Conservation (phyloP, 2,113 vertebrate species). For the Danionella cerebrum region DNA sequence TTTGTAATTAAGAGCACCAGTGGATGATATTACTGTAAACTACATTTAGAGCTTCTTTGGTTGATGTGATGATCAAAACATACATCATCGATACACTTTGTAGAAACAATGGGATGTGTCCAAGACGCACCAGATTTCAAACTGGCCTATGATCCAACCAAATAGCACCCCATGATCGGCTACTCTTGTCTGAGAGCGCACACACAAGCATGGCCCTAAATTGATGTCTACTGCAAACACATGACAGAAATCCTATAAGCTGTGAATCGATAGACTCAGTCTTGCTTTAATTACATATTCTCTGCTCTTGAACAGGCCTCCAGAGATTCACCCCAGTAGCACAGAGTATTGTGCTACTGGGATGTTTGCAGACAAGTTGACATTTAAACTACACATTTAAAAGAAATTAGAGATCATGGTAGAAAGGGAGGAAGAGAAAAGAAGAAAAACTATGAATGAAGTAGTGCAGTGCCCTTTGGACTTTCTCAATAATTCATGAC, state of each 20-base stretch:
- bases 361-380: neutral
- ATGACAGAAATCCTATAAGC: constrained; percentile 33
- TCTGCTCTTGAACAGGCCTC: constrained; percentile 10
- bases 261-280: constrained; percentile 30
- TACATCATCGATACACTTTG: too few relatives aligned
- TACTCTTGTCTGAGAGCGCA: neutral
- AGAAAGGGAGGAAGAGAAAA: neutral
- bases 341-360: neutral
- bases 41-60: too few relatives aligned
- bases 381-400: neutral
- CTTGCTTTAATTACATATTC: constrained; percentile 40
- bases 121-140: neutral
- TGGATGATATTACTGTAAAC: too few relatives aligned
- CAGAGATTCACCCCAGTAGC: constrained; percentile 7
- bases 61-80: too few relatives aligned
- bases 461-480: neutral
- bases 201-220: constrained; percentile 14
- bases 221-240: constrained; percentile 14
- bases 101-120: too few relatives aligned
- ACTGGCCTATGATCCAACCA: neutral
- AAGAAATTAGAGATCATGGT: neutral
- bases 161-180: neutral
- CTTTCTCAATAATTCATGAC: constrained; percentile 12
- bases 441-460: neutral
- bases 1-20: too few relatives aligned